These are phyloP conservation scores for Drosophila littoralis DNA, from an alignment of 1,140 invertebrate species.

Conservation along the genomic window DNA sequence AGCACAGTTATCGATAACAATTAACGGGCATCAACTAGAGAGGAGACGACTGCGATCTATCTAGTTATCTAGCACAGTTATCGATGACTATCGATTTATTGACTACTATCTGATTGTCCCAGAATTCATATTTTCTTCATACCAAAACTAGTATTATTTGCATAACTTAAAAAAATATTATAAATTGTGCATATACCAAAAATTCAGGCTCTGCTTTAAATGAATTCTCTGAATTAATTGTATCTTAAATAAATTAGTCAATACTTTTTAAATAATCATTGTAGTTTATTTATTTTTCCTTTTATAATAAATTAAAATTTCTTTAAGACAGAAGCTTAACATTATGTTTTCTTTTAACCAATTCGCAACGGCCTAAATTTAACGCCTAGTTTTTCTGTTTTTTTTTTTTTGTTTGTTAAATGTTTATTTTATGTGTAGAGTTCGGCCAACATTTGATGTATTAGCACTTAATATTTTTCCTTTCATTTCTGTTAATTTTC, in stretches of 20 bases:
- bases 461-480: conserved; percentile 29
- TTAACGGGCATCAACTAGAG: too few relatives aligned
- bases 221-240: not conserved
- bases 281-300: conserved; percentile 44
- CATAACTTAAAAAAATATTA: too few relatives aligned
- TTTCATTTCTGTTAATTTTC: conserved; percentile 20
- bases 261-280: conserved; percentile 11
- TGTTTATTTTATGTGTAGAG: conserved; percentile 34
- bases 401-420: conserved; percentile 1
- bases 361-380: conserved; percentile 57
- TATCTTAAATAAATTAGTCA: not conserved
- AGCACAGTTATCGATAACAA: too few relatives aligned
- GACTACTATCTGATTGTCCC: too few relatives aligned
- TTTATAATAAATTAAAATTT: conserved; percentile 77
- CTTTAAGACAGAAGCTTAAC: conserved; percentile 65
- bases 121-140: too few relatives aligned
- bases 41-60: too few relatives aligned
- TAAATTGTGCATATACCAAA: too few relatives aligned
- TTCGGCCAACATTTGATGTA: conserved; percentile 35
- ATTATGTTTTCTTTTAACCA: conserved; percentile 50
- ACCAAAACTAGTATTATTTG: too few relatives aligned
- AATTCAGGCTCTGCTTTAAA: too few relatives aligned
- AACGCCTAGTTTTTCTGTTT: conserved; percentile 24
- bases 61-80: too few relatives aligned
- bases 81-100: too few relatives aligned